Percentiles rank a stretch among this genome's conserved stretches.
These are phyloP conservation scores for Drosophila basisetae DNA, from an alignment of 2,888 invertebrate species.

Conservation along the genomic window DNA sequence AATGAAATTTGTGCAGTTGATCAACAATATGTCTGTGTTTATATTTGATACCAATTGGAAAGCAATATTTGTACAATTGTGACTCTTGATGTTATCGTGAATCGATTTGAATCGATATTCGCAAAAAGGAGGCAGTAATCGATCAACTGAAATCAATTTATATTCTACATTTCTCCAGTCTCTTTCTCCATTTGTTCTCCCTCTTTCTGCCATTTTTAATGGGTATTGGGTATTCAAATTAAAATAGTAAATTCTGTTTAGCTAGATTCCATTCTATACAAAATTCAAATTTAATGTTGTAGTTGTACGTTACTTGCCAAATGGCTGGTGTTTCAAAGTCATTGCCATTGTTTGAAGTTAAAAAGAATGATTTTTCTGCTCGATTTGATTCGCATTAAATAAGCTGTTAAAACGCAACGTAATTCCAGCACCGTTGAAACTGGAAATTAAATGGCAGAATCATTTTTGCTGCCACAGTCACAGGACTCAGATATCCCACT, in stretches of 20 bases:
- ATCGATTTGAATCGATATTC: background rate
- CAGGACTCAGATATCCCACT: conserved; percentile 46
- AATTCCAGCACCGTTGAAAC: conserved; percentile 53
- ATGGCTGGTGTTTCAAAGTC: conserved; percentile 19
- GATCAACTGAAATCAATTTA: background rate
- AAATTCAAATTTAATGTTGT: background rate
- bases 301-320: conserved; percentile 18
- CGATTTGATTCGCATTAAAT: conserved; percentile 83
- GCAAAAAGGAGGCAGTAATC: background rate
- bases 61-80: background rate
- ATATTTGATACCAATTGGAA: background rate
- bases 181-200: background rate
- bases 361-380: conserved; percentile 76
- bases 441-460: conserved; percentile 57
- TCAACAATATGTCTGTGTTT: background rate
- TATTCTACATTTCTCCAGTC: background rate
- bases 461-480: conserved; percentile 40
- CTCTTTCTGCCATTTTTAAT: background rate
- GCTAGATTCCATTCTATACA: background rate
- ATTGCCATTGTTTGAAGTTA: conserved; percentile 35
- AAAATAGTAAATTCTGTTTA: background rate
- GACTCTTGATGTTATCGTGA: background rate
- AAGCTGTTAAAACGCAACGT: conserved; percentile 78
- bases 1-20: background rate
- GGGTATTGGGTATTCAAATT: background rate